Evolutionary conservation across 2,113 vertebrate species (phyloP).

Genomic region (Hystrix cristata): DNA sequence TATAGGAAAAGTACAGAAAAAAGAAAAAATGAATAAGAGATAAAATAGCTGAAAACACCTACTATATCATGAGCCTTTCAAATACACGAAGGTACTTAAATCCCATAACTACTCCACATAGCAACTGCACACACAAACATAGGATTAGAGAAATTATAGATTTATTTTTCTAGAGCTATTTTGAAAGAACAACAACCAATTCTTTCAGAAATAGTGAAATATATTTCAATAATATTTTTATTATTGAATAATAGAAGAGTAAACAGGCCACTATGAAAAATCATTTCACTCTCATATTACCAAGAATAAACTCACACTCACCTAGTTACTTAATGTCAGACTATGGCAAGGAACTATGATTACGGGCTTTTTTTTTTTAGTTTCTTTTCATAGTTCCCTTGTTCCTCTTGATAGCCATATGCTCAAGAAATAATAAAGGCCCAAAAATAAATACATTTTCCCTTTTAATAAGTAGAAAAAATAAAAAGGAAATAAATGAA

Average conservation of each 20-base stretch:
- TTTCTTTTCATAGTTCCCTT: background rate
- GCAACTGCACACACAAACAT: background rate
- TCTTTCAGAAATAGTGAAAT: background rate
- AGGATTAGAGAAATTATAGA: background rate
- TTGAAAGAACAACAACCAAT: background rate
- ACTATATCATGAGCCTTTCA: background rate
- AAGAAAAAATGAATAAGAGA: background rate
- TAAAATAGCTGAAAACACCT: background rate
- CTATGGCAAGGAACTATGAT: background rate
- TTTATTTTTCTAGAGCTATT: background rate
- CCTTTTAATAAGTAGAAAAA: slow-evolving; percentile 24
- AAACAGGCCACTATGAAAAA: background rate
- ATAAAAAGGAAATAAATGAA: background rate
- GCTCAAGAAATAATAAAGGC: background rate
- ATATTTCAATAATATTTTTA: background rate
- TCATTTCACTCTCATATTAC: background rate
- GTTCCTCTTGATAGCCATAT: background rate
- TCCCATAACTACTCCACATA: background rate
- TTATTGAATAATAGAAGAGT: background rate
- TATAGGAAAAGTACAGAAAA: background rate
- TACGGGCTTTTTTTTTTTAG: background rate
- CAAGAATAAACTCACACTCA: background rate
- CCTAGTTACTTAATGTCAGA: background rate
- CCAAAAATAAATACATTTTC: background rate
- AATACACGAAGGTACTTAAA: background rate